These are phyloP conservation scores for Zaprionus capensis DNA, from an alignment of 1,140 invertebrate species.

Conservation along the genomic window DNA sequence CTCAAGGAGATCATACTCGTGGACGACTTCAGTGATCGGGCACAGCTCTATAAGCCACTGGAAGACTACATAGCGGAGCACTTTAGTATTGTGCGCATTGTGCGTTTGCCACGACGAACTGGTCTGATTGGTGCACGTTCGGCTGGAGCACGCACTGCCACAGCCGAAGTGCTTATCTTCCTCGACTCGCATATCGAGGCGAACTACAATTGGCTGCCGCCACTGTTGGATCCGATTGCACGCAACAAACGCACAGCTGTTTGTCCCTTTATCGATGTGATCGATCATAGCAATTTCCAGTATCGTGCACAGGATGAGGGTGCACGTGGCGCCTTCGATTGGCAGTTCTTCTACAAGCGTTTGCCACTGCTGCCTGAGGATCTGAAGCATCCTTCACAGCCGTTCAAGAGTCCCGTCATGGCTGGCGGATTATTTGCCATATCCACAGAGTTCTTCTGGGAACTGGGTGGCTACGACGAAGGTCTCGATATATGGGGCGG, in stretches of 20 bases:
- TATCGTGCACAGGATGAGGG: conserved; percentile 97
- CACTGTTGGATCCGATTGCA: conserved; percentile 95
- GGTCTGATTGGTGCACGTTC: conserved; percentile 95
- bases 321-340: conserved; percentile 97
- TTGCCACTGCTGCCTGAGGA: conserved; percentile 94
- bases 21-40: conserved; percentile 94
- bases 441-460: conserved; percentile 96
- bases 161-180: conserved; percentile 94
- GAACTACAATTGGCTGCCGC: conserved; percentile 98
- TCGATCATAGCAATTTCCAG: conserved; percentile 96
- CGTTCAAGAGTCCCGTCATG: conserved; percentile 97
- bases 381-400: conserved; percentile 92
- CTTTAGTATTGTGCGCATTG: conserved; percentile 89
- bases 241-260: conserved; percentile 94
- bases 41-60: conserved; percentile 88
- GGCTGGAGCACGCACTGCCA: conserved; percentile 93
- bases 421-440: conserved; percentile 97
- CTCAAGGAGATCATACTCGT: conserved; percentile 96
- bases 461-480: conserved; percentile 97
- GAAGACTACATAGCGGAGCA: conserved; percentile 91
- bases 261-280: conserved; percentile 98
- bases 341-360: conserved; percentile 98
- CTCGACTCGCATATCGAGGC: conserved; percentile 97
- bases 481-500: conserved; percentile 98
- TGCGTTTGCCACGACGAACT: conserved; percentile 90